Evolutionary conservation across 2,113 vertebrate species (phyloP), one percentile per base, ranked within the genome.

Genomic region (Oryzias celebensis): DNA sequence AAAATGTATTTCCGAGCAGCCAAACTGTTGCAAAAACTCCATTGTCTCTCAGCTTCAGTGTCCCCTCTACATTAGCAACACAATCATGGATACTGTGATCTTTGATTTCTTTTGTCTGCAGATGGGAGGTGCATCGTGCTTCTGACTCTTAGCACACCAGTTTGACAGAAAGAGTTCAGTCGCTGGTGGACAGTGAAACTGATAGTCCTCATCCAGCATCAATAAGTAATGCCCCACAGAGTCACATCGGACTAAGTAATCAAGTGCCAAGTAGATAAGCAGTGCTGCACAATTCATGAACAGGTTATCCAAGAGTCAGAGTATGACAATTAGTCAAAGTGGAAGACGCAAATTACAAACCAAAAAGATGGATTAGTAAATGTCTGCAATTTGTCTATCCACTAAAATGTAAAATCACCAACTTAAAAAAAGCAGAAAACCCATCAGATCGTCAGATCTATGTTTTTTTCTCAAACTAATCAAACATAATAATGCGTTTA

Each of bases 211-310:
- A 36, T 67, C 74, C 42, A n/a, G 47, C 83, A 87, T 92, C 62
- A 92, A 92, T 93, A 91, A 92, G 85, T 93, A 76, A 93, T 89
- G 77, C 42, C 36, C 61, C 23, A 63, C 68, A 54, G 69, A 56
- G 84, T 86, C 82, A 78, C 78, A 76, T 67, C n/a, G 70, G 79
- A 76, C 83, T 83, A 82, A 90, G 85, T 86, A 88, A 87, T 88
- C 68, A 78, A 87, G 82, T 61, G 67, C 72, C 80, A 87, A 84
- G 82, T 78, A 81, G 85, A 83, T 78, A 88, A 83, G 68, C 62
- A 58, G 43, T 44, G 71, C 81, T 91, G 78, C 85, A 90, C 83
- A 90, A 90, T 90, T 91, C 80, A 92, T 90, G 81, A 89, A 79
- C 78, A 82, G 69, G 75, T 82, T 84, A 85, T 71, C 71, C 79